These are phyloP conservation scores for Vireo griseus DNA, from an alignment of 2,797 vertebrate species.

Conservation along the genomic window DNA sequence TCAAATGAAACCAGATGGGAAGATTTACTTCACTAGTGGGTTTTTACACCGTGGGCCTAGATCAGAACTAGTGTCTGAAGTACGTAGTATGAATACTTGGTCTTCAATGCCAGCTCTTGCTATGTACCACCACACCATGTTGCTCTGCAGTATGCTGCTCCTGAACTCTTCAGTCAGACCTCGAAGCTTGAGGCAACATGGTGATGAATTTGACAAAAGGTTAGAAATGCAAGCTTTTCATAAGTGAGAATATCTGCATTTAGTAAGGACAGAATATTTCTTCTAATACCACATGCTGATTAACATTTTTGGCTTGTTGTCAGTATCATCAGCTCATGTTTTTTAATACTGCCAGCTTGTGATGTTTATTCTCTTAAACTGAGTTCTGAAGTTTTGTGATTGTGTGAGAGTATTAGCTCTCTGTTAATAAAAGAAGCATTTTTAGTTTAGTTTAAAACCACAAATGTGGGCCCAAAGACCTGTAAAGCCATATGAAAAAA, in stretches of 20 bases:
- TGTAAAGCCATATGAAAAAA: not conserved
- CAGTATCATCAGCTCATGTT: not conserved
- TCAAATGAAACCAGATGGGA: not conserved
- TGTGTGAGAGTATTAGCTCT: not conserved
- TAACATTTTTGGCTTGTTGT: not conserved
- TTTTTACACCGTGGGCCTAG: not conserved
- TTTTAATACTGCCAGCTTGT: not conserved
- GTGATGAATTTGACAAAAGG: not conserved
- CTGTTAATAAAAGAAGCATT: not conserved
- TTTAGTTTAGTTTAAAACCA: not conserved
- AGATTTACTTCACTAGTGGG: not conserved
- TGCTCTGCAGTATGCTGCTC: not conserved
- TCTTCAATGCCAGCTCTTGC: not conserved
- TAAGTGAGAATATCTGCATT: not conserved
- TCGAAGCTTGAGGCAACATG: not conserved
- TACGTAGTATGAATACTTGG: not conserved
- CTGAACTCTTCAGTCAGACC: not conserved
- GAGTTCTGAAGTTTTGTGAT: not conserved
- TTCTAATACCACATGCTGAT: not conserved
- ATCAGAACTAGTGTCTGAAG: not conserved
- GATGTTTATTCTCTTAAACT: not conserved
- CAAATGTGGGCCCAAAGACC: not conserved
- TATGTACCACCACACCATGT: not conserved
- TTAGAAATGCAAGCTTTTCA: not conserved
- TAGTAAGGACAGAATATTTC: not conserved